Conservation (phyloP, 1,140 invertebrate genomes). For the Helicorthomorpha holstii region DNA sequence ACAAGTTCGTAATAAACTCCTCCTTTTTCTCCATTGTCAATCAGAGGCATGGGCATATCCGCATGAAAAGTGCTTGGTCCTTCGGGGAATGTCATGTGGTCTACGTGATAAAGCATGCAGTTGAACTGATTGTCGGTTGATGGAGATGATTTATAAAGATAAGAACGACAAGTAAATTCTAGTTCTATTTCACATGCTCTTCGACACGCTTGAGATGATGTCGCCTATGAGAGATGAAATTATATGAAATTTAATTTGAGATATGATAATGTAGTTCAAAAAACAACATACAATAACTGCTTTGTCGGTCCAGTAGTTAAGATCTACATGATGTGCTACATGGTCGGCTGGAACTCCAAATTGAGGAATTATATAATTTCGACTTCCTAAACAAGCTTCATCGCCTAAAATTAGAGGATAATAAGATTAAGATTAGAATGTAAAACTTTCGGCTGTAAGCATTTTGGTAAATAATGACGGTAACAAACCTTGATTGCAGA, state of each 20-base stretch:
- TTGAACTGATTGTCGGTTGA: constrained; percentile 57
- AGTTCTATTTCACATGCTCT: constrained; percentile 80
- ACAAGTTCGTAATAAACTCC: constrained; percentile 78
- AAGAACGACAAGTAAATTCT: constrained; percentile 81
- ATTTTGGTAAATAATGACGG: too few relatives aligned
- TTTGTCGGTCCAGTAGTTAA: constrained; percentile 87
- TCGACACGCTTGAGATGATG: constrained; percentile 55
- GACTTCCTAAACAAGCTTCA: constrained; percentile 61
- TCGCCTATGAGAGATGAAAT: constrained; percentile 15
- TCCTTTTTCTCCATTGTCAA: constrained; percentile 74
- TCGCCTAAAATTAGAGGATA: constrained; percentile 29
- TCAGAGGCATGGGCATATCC: constrained; percentile 51
- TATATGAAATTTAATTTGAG: background rate
- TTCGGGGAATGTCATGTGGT: constrained; percentile 77
- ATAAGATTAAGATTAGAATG: background rate
- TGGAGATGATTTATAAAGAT: constrained; percentile 45
- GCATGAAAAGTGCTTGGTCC: constrained; percentile 75
- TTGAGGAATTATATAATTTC: constrained; percentile 55
- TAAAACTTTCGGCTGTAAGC: background rate
- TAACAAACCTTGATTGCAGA: constrained; percentile 80
- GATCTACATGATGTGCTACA: constrained; percentile 71
- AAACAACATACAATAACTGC: constrained; percentile 48
- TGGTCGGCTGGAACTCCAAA: constrained; percentile 76
- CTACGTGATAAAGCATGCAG: constrained; percentile 78
- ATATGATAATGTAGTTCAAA: background rate